Conservation (phyloP, 1,140 invertebrate genomes). For the Nasonia vitripennis region DNA sequence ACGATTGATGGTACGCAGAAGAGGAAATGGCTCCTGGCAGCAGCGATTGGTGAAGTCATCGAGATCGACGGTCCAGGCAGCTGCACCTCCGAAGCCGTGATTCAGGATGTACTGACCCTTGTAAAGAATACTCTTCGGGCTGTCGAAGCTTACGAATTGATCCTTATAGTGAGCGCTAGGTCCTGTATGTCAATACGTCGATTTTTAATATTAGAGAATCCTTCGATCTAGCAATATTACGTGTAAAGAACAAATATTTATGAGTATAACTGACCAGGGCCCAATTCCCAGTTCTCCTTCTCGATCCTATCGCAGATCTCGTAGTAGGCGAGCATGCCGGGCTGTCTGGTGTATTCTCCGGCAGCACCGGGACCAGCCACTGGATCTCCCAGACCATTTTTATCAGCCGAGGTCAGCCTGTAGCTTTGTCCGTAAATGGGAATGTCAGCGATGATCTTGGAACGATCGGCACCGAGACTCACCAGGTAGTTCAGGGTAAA, state of each 20-base stretch:
- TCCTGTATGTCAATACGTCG: slow-evolving; percentile 68
- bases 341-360: slow-evolving; percentile 90
- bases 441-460: slow-evolving; percentile 90
- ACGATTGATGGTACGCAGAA: slow-evolving; percentile 84
- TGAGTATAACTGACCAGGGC: slow-evolving; percentile 56
- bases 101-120: slow-evolving; percentile 86
- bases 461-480: slow-evolving; percentile 82
- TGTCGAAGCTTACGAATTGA: slow-evolving; percentile 95
- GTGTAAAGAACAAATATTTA: neutral
- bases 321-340: slow-evolving; percentile 92
- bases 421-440: slow-evolving; percentile 94
- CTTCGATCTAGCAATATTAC: too few relatives aligned
- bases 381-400: slow-evolving; percentile 72
- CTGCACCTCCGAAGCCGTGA: slow-evolving; percentile 85
- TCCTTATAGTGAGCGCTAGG: slow-evolving; percentile 87
- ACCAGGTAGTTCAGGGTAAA: slow-evolving; percentile 86
- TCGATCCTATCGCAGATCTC: slow-evolving; percentile 90
- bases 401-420: slow-evolving; percentile 77
- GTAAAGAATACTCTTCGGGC: slow-evolving; percentile 82
- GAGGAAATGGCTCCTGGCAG: slow-evolving; percentile 84
- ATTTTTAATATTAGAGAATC: too few relatives aligned
- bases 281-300: slow-evolving; percentile 63
- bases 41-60: slow-evolving; percentile 92
- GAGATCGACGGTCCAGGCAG: slow-evolving; percentile 93
- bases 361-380: slow-evolving; percentile 83